Percentiles rank a stretch among this genome's conserved stretches.
Conservation (phyloP, 2,888 invertebrate genomes). For the Amblyjoppa fuscipennis region DNA sequence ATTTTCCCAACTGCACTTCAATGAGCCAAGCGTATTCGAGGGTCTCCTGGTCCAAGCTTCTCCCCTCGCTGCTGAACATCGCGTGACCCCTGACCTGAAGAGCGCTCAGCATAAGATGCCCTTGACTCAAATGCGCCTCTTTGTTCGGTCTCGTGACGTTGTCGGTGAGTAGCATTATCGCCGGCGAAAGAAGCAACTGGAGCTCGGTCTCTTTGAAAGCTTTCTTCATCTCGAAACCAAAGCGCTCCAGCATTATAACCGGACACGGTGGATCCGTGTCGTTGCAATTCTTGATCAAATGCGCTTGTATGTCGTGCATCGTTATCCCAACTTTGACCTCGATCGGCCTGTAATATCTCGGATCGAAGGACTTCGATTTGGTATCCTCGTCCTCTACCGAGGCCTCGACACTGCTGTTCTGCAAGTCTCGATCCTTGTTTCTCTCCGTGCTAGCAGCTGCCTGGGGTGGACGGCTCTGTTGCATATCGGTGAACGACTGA, state of each 20-base stretch:
- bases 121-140: constrained; percentile 92
- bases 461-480: constrained; percentile 86
- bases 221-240: constrained; percentile 99
- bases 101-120: constrained; percentile 94
- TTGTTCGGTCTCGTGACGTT: constrained; percentile 89
- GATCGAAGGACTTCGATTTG: constrained; percentile 91
- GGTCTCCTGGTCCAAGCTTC: constrained; percentile 96
- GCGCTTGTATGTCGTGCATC: constrained; percentile 98
- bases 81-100: constrained; percentile 97
- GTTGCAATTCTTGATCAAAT: constrained; percentile 96
- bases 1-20: constrained; percentile 96
- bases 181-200: constrained; percentile 95
- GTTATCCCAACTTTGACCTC: constrained; percentile 97
- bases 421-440: constrained; percentile 80
- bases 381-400: constrained; percentile 89
- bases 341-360: constrained; percentile 94
- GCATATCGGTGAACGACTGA: constrained; percentile 97
- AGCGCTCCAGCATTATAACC: constrained; percentile 93
- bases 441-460: constrained; percentile 82
- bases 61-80: constrained; percentile 97
- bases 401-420: constrained; percentile 85
- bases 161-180: constrained; percentile 93
- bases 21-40: constrained; percentile 99
- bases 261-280: constrained; percentile 97
- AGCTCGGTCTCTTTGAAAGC: constrained; percentile 95